Conservation (phyloP, 2,113 vertebrate genomes). For the Mesitornis unicolor region DNA sequence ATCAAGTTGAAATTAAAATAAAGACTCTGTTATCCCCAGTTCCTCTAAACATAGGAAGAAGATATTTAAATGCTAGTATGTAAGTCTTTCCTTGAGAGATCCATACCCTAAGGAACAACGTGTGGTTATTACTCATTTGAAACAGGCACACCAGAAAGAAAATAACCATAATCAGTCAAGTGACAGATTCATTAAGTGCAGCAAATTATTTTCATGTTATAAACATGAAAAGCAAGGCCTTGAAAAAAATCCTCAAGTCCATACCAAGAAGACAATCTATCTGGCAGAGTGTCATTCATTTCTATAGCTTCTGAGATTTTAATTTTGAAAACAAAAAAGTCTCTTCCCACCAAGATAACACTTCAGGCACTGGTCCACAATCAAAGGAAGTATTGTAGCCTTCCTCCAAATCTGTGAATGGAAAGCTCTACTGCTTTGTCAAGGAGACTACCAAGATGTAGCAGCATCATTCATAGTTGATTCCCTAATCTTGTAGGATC, state of each 20-base stretch:
- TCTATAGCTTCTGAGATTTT: not conserved
- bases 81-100: not conserved
- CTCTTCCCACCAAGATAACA: not conserved
- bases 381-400: not conserved
- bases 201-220: not conserved
- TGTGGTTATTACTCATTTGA: not conserved
- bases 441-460: not conserved
- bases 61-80: not conserved
- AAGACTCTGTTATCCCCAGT: not conserved
- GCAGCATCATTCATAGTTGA: not conserved
- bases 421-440: not conserved
- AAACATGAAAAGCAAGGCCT: not conserved
- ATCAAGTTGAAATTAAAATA: not conserved
- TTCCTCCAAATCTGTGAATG: not conserved
- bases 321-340: not conserved
- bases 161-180: not conserved
- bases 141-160: not conserved
- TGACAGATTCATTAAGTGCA: not conserved
- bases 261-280: not conserved
- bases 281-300: not conserved
- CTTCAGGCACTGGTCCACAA: not conserved
- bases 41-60: not conserved
- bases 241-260: not conserved
- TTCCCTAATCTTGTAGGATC: not conserved
- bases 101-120: not conserved